phyloP scores from a whole-genome alignment of 2,888 invertebrate genomes.

The Drosophila demipolita region DNA sequence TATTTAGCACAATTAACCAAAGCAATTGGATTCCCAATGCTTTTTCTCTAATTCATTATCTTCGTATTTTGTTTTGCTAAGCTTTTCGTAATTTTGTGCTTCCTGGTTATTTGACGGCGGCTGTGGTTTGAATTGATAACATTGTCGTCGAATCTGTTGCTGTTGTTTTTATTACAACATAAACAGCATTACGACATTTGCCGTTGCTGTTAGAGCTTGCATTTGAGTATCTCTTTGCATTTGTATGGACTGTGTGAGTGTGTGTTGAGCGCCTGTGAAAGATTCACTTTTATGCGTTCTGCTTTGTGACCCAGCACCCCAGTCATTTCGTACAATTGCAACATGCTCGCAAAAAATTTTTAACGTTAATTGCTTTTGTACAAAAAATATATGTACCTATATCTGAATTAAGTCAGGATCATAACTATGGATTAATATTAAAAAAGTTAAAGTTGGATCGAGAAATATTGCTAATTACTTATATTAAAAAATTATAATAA shows the following conservation, averaged over 20 bases:
- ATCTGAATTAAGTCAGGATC: neutral
- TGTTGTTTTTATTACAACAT: slow-evolving; percentile 76
- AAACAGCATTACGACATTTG: slow-evolving; percentile 76
- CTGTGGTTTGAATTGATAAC: slow-evolving; percentile 64
- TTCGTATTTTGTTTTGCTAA: slow-evolving; percentile 68
- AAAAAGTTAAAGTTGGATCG: neutral
- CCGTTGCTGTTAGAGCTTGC: slow-evolving; percentile 58
- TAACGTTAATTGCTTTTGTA: neutral
- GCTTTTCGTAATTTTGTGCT: slow-evolving; percentile 57
- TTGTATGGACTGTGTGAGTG: slow-evolving; percentile 34
- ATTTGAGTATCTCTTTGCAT: slow-evolving; percentile 37
- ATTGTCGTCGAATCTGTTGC: slow-evolving; percentile 51
- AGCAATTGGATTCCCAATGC: slow-evolving; percentile 40
- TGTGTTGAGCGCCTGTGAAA: slow-evolving; percentile 47
- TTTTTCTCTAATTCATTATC: slow-evolving; percentile 39
- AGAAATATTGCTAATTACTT: neutral
- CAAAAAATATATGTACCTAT: neutral
- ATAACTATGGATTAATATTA: neutral
- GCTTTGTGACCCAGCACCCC: slow-evolving; percentile 40
- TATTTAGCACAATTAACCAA: slow-evolving; percentile 56
- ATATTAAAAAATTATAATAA: slow-evolving; percentile 16
- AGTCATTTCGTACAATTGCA: slow-evolving; percentile 31
- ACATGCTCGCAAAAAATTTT: neutral
- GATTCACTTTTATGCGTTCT: slow-evolving; percentile 73
- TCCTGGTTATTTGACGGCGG: slow-evolving; percentile 66